Base-by-base conservation (phyloP, 2,888 invertebrate genomes). In the Tinea semifulvella region DNA sequence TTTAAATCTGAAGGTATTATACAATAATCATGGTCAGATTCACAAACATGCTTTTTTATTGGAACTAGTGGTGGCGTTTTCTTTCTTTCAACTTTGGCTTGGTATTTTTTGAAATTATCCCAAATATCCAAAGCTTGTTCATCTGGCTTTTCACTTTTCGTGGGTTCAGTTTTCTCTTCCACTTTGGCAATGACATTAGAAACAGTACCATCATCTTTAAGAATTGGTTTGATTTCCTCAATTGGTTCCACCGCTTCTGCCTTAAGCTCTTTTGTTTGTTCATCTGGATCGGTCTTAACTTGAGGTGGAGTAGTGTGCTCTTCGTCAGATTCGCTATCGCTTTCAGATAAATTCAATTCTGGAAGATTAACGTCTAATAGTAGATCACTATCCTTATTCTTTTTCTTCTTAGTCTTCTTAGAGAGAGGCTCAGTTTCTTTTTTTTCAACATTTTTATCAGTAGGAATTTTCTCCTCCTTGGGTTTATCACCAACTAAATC, bases 261-360 rank as follows among this genome's bases (percentile, higher is more conserved):
- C 7, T 50, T 44, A 43, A 50, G 50, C 1, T 49, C 17, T 49
- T 59, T 58, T 11, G 58, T 55, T 28, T 56, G 56, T 42, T 55
- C 55, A 46, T 61, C 58, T 13, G 42, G 45, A 31, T 58, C 58
- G 45, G 40, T 35, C 35, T 57, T 54, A 42, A 49, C 47, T 4
- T 61, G 60, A 49, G 67, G 73, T 14, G 56, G 61, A 2, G 71
- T 44, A 56, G 51, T n/a, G 14, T 25, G 43, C 54, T 50, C 57
- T 56, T 18, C 50, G 49, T 80, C 79, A 13, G 80, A 85, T 50
- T 91, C 91, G 50, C 89, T 91, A 55, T 92, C 93, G 62, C 92
- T 92, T 57, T 93, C 93, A 0, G 92, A 93, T 31, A 94, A 77
- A 77, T 93, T 93, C 31, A 92, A 74, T 2, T 90, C 92, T 2